A percentile compares a stretch with the other conserved stretches of the same genome.
Evolutionary conservation across 2,888 invertebrate genomes (phyloP).

Genomic region (Andrena marginata): DNA sequence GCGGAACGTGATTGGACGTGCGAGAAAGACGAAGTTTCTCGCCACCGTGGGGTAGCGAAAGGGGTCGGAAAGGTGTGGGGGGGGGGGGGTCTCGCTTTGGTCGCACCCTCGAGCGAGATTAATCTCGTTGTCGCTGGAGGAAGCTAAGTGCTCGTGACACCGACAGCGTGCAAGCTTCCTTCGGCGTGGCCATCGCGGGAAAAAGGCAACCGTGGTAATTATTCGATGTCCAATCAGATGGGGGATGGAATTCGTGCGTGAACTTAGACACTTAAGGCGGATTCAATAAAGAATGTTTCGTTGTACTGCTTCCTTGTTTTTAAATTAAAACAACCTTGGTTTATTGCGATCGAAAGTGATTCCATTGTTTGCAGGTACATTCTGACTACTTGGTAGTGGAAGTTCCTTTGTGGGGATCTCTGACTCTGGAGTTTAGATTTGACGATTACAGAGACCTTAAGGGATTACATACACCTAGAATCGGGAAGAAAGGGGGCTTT

Average conservation of each 20-base stretch:
- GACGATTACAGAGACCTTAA: too few relatives aligned
- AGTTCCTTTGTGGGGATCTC: too few relatives aligned
- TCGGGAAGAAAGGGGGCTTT: too few relatives aligned
- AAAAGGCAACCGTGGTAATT: conserved; percentile 44
- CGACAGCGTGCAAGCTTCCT: conserved; percentile 41
- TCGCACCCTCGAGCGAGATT: conserved; percentile 61
- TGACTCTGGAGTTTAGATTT: too few relatives aligned
- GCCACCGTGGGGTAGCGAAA: conserved; percentile 15
- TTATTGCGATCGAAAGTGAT: too few relatives aligned
- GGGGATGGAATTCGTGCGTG: neutral
- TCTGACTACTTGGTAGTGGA: too few relatives aligned
- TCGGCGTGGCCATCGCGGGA: conserved; percentile 7
- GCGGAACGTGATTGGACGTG: conserved; percentile 55
- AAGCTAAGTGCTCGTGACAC: conserved; percentile 67
- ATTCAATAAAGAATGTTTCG: conserved; percentile 18
- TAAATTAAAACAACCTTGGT: too few relatives aligned
- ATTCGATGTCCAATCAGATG: conserved; percentile 1
- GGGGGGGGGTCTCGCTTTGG: conserved; percentile 41
- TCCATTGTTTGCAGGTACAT: too few relatives aligned
- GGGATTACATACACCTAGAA: too few relatives aligned
- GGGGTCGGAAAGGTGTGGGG: neutral
- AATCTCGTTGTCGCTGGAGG: conserved; percentile 64
- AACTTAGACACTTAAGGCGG: neutral
- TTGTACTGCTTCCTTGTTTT: neutral
- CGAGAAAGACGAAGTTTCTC: conserved; percentile 63